A percentile compares a stretch with the other conserved stretches of the same genome.
Conservation (phyloP, 1,140 invertebrate genomes). For the Drosophila ironensis region DNA sequence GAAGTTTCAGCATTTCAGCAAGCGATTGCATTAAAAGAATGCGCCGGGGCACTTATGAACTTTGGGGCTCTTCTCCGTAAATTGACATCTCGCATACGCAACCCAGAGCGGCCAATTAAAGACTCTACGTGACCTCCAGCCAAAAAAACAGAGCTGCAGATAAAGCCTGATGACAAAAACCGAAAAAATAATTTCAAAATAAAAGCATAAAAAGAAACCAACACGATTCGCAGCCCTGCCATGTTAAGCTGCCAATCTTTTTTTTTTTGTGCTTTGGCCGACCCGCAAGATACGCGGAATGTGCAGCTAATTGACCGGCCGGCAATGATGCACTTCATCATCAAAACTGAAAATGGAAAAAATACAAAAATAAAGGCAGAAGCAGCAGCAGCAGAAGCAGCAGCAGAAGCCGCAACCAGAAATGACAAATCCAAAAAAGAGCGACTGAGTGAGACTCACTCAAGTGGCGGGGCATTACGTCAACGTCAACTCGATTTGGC, state of each 20-base stretch:
- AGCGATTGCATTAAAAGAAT: slow-evolving; percentile 22
- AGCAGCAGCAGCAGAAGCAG: slow-evolving; percentile 16
- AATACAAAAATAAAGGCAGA: slow-evolving; percentile 22
- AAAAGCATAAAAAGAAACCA: not conserved
- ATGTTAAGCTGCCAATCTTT: slow-evolving; percentile 51
- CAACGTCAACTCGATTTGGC: slow-evolving; percentile 77
- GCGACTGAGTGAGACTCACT: slow-evolving; percentile 58
- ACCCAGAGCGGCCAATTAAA: slow-evolving; percentile 60
- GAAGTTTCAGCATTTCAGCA: slow-evolving; percentile 12
- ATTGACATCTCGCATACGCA: slow-evolving; percentile 42
- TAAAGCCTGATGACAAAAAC: slow-evolving; percentile 24
- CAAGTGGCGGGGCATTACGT: slow-evolving; percentile 73
- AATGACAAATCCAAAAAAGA: slow-evolving; percentile 37
- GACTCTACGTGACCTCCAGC: slow-evolving; percentile 47
- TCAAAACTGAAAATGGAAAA: slow-evolving; percentile 21
- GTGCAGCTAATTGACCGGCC: slow-evolving; percentile 73
- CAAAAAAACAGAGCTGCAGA: slow-evolving; percentile 7
- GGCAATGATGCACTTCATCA: slow-evolving; percentile 65
- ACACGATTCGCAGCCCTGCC: slow-evolving; percentile 41
- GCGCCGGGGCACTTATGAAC: slow-evolving; percentile 45
- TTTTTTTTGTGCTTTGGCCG: not conserved
- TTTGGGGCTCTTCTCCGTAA: slow-evolving; percentile 41
- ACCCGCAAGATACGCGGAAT: slow-evolving; percentile 41
- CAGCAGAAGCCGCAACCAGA: slow-evolving; percentile 22
- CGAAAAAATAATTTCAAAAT: not conserved